A percentile compares a stretch with the other conserved stretches of the same genome.
Evolutionary conservation across 2,113 vertebrate genomes (phyloP).

Genomic region (Gymnorhina tibicen): DNA sequence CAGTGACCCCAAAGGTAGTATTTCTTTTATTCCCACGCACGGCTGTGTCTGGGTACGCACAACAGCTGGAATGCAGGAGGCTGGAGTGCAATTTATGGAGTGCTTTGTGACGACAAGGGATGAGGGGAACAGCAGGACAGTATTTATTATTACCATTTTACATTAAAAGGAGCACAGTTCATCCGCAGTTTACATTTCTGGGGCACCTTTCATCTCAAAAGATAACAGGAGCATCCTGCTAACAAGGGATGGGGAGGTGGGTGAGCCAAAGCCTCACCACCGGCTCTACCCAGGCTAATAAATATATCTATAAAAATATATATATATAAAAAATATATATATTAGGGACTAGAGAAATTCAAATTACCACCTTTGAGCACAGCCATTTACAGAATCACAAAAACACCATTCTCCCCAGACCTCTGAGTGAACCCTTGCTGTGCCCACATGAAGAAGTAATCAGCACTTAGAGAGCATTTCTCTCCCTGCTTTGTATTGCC

Average conservation of each 20-base stretch:
- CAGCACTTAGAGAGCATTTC: neutral
- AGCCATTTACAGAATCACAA: neutral
- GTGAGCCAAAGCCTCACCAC: neutral
- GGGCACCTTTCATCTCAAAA: neutral
- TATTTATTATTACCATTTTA: neutral
- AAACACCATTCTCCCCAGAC: neutral
- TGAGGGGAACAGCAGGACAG: neutral
- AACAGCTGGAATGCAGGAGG: constrained; percentile 11
- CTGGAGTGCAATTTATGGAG: constrained; percentile 41
- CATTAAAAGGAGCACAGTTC: neutral
- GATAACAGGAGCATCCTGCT: neutral
- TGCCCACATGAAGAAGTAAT: neutral
- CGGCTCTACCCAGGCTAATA: neutral
- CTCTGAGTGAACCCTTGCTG: neutral
- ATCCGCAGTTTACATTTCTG: neutral
- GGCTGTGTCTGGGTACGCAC: neutral
- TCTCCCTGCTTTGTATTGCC: neutral
- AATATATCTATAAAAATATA: neutral
- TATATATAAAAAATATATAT: neutral
- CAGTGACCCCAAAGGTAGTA: neutral
- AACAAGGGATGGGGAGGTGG: neutral
- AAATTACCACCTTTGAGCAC: neutral
- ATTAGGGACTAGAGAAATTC: neutral
- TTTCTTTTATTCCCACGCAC: neutral
- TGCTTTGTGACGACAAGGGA: neutral